phyloP scores from a whole-genome alignment of 2,797 vertebrate genomes.

The Hydrocynus forskahlii region DNA sequence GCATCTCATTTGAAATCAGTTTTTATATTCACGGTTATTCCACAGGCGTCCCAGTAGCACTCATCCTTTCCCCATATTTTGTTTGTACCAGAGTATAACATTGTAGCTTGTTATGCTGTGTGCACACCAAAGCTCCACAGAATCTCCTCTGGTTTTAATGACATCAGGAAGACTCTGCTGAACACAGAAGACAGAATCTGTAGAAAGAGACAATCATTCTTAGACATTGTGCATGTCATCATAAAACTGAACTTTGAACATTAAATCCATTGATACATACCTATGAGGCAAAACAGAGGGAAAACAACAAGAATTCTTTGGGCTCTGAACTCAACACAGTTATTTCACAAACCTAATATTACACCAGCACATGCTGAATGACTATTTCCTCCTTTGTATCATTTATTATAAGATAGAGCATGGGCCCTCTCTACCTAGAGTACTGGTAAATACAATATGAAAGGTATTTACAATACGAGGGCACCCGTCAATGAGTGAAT shows the following conservation, averaged over 20 bases:
- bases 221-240: not conserved
- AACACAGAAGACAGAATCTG: constrained; percentile 22
- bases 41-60: constrained; percentile 55
- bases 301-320: not conserved
- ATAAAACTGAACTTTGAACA: not conserved
- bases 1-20: constrained; percentile 4
- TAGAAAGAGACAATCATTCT: not conserved
- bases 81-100: constrained; percentile 66
- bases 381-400: not conserved
- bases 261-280: not conserved
- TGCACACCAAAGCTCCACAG: constrained; percentile 56
- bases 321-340: not conserved
- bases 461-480: too few species aligned
- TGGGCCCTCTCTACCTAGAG: not conserved
- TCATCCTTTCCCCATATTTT: constrained; percentile 9
- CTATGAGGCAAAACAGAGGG: constrained; percentile 6
- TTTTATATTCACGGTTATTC: not conserved
- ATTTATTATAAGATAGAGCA: not conserved
- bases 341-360: not conserved
- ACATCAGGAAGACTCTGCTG: constrained; percentile 39
- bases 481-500: too few species aligned
- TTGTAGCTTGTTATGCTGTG: not conserved
- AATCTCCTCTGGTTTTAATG: not conserved
- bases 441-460: too few species aligned
- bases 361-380: not conserved